Conservation (phyloP, 2,888 invertebrate genomes). For the Melolontha melolontha region DNA sequence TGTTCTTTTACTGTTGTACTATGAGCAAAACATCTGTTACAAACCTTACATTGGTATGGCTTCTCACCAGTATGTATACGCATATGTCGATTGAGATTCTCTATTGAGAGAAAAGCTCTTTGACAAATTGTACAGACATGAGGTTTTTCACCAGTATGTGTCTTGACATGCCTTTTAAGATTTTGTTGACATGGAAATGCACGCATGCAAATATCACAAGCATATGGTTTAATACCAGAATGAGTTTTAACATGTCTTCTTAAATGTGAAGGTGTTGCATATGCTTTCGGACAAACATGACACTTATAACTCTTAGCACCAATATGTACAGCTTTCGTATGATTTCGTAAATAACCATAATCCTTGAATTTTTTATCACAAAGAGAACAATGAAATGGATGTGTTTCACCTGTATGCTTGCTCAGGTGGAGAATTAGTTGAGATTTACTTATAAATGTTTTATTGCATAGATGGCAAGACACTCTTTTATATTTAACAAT, state of each 20-base stretch:
- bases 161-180: constrained; percentile 58
- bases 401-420: constrained; percentile 53
- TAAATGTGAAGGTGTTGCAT: constrained; percentile 57
- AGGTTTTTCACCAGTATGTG: constrained; percentile 61
- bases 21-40: constrained; percentile 59
- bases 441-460: constrained; percentile 56
- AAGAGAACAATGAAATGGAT: constrained; percentile 56
- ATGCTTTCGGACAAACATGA: constrained; percentile 57
- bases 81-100: constrained; percentile 57
- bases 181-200: constrained; percentile 59
- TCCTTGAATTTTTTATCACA: constrained; percentile 58
- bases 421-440: constrained; percentile 57
- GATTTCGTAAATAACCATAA: constrained; percentile 54
- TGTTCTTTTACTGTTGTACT: constrained; percentile 62
- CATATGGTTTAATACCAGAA: constrained; percentile 58
- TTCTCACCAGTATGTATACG: constrained; percentile 62
- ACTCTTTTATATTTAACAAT: constrained; percentile 52
- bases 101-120: constrained; percentile 56
- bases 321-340: constrained; percentile 53
- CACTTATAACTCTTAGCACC: constrained; percentile 56
- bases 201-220: constrained; percentile 57
- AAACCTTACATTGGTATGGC: constrained; percentile 57
- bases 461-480: constrained; percentile 56
- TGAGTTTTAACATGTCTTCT: constrained; percentile 59
- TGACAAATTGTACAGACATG: constrained; percentile 56